Evolutionary conservation across 2,797 vertebrate genomes (phyloP).

Genomic region (Danio albolineatus): DNA sequence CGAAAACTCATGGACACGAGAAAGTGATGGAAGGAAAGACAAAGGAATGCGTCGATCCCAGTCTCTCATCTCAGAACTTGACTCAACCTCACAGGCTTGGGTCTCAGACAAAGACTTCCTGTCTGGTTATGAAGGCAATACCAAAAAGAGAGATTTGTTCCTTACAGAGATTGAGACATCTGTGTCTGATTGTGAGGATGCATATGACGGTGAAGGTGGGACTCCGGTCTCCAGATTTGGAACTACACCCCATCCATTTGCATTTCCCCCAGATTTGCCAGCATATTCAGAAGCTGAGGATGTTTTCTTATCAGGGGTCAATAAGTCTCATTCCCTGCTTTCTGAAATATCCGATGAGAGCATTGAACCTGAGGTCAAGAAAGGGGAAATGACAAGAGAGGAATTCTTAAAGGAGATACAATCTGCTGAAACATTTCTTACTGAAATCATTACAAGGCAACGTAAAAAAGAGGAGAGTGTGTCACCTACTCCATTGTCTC

Average conservation of each 20-base stretch:
- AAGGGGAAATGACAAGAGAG: slow-evolving; percentile 80
- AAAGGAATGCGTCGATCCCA: slow-evolving; percentile 80
- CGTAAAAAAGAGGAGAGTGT: slow-evolving; percentile 55
- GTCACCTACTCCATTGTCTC: slow-evolving; percentile 76
- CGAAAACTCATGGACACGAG: slow-evolving; percentile 66
- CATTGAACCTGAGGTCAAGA: slow-evolving; percentile 66
- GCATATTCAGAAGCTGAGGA: slow-evolving; percentile 77
- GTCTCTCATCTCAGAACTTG: slow-evolving; percentile 79
- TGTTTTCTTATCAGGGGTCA: slow-evolving; percentile 76
- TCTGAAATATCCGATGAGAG: slow-evolving; percentile 72
- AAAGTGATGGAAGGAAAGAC: slow-evolving; percentile 50
- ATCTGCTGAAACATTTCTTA: slow-evolving; percentile 84
- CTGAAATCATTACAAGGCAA: slow-evolving; percentile 84
- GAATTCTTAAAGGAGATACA: slow-evolving; percentile 84
- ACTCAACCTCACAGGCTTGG: slow-evolving; percentile 72
- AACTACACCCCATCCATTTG: slow-evolving; percentile 73
- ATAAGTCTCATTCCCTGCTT: slow-evolving; percentile 74
- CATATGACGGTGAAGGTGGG: slow-evolving; percentile 61
- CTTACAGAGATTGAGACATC: slow-evolving; percentile 82
- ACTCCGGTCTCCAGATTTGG: slow-evolving; percentile 59
- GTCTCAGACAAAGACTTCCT: slow-evolving; percentile 66
- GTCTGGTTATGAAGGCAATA: slow-evolving; percentile 55
- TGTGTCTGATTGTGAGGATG: slow-evolving; percentile 66
- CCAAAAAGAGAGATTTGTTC: slow-evolving; percentile 78
- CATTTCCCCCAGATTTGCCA: slow-evolving; percentile 69